Evolutionary conservation across 2,113 vertebrate species (phyloP).

Genomic region (Pimephales promelas): DNA sequence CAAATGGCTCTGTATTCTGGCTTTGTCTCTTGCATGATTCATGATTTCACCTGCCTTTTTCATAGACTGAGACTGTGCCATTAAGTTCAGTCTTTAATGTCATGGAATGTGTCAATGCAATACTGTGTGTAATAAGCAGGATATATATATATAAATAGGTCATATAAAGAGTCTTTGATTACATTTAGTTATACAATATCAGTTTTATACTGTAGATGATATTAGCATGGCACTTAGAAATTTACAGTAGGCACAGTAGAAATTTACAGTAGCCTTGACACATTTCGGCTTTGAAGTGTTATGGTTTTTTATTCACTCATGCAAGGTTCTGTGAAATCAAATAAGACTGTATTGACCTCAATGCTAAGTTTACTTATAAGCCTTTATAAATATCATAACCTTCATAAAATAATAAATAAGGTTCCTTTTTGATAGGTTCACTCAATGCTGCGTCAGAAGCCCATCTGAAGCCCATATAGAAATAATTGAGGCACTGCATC

Average conservation of each 20-base stretch:
- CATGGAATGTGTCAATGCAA: conserved; percentile 8
- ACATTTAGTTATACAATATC: not conserved
- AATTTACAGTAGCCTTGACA: not conserved
- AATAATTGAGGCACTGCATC: not conserved
- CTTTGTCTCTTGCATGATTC: conserved; percentile 66
- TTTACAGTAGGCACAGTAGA: too few relatives aligned
- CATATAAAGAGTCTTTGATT: not conserved
- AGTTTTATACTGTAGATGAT: not conserved
- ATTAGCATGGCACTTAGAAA: not conserved
- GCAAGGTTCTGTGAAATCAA: conserved; percentile 1
- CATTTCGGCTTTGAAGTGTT: not conserved
- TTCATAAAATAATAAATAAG: not conserved
- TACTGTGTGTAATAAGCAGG: not conserved
- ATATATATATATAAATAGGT: not conserved
- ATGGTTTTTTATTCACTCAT: not conserved
- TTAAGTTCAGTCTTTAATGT: conserved; percentile 35
- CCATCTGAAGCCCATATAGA: not conserved
- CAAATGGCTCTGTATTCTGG: conserved; percentile 50
- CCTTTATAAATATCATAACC: not conserved
- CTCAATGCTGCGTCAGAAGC: not conserved
- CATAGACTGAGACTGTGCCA: conserved; percentile 20
- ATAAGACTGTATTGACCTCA: not conserved
- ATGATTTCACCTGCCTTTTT: conserved; percentile 27
- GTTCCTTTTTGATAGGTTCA: not conserved
- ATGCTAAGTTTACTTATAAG: not conserved